These are phyloP conservation scores for Sipha flava DNA, from an alignment of 1,140 invertebrate species.

Conservation along the genomic window DNA sequence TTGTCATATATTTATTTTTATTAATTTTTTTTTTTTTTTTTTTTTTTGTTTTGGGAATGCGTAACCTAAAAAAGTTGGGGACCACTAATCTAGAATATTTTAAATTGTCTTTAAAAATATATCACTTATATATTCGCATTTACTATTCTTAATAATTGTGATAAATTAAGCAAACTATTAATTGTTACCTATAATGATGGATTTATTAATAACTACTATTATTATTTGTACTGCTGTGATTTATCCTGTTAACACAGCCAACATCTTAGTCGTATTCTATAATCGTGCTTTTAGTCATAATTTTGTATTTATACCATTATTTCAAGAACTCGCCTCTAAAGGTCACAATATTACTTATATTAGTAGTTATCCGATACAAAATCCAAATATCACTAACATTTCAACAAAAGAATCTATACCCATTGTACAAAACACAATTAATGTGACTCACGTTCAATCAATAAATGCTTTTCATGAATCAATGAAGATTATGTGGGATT, in stretches of 20 bases:
- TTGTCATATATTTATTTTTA: no score
- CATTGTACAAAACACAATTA: background rate
- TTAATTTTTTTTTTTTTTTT: no score
- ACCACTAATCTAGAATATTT: no score
- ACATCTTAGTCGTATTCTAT: conserved; percentile 38
- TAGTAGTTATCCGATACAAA: conserved; percentile 24
- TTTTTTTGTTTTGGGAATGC: no score
- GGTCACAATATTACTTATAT: conserved; percentile 40
- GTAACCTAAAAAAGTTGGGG: no score
- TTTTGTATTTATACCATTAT: conserved; percentile 41
- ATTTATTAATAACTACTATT: background rate
- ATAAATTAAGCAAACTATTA: no score
- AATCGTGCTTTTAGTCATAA: conserved; percentile 40
- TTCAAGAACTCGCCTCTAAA: conserved; percentile 39
- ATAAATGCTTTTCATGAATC: background rate
- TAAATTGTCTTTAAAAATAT: no score
- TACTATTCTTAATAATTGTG: no score
- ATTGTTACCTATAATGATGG: background rate
- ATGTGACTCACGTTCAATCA: background rate
- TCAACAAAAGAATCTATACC: background rate
- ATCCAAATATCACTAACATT: conserved; percentile 9
- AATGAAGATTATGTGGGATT: background rate
- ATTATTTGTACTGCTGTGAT: background rate
- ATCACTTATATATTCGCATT: no score
- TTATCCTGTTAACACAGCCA: conserved; percentile 35